Conservation (phyloP, 2,113 vertebrate species). For the Coregonus clupeaformis region DNA sequence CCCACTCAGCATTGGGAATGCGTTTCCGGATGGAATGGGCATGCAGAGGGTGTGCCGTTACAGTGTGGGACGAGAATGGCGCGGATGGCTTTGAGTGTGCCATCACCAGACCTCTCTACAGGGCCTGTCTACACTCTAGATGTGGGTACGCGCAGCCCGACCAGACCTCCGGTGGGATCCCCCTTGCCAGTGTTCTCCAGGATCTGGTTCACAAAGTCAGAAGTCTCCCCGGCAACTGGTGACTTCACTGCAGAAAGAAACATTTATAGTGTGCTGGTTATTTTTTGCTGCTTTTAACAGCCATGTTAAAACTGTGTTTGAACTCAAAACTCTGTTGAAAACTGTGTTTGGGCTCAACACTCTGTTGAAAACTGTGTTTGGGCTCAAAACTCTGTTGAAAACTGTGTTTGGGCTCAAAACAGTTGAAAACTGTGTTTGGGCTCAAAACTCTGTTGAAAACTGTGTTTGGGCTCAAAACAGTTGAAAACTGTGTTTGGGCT, state of each 20-base stretch:
- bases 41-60: conserved; percentile 90
- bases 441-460: no score
- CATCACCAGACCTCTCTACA: neutral
- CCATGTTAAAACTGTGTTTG: neutral
- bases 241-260: conserved; percentile 72
- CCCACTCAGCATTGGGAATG: neutral
- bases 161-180: conserved; percentile 94
- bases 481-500: neutral
- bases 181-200: conserved; percentile 95
- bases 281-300: neutral
- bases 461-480: neutral
- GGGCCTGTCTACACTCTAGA: conserved; percentile 83
- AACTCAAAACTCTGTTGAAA: neutral
- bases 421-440: neutral
- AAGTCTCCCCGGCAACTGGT: conserved; percentile 94
- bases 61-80: conserved; percentile 69
- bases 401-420: neutral
- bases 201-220: conserved; percentile 98
- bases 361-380: conserved; percentile 1
- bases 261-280: neutral
- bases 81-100: conserved; percentile 13
- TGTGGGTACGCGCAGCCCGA: conserved; percentile 90
- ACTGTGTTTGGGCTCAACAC: neutral
- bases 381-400: no score
- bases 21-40: conserved; percentile 62